A percentile compares a stretch with the other conserved stretches of the same genome.
phyloP scores from a whole-genome alignment of 2,113 vertebrate species.

The Macquaria australasica region DNA sequence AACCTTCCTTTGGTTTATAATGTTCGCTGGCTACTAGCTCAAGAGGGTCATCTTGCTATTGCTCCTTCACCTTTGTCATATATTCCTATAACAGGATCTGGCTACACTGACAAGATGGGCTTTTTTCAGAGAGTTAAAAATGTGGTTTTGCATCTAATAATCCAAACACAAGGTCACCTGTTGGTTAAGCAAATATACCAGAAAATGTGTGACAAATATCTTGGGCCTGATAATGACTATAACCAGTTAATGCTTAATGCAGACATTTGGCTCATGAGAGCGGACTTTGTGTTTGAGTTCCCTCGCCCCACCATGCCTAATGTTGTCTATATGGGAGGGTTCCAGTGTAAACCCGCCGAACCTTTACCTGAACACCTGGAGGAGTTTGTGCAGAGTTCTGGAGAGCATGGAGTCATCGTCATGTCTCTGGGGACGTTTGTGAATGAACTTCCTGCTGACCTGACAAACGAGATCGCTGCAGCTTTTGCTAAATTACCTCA shows the following conservation, averaged over 20 bases:
- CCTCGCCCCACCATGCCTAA: slow-evolving; percentile 85
- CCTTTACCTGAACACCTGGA: slow-evolving; percentile 77
- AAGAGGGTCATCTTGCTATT: slow-evolving; percentile 70
- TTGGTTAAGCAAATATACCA: slow-evolving; percentile 18
- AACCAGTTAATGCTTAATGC: slow-evolving; percentile 70
- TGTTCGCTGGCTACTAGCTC: slow-evolving; percentile 72
- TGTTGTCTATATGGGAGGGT: slow-evolving; percentile 79
- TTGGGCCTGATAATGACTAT: slow-evolving; percentile 69
- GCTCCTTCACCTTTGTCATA: slow-evolving; percentile 81
- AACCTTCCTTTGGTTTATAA: slow-evolving; percentile 81
- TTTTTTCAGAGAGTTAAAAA: slow-evolving; percentile 83
- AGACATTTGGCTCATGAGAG: slow-evolving; percentile 85
- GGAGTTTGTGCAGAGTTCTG: slow-evolving; percentile 80
- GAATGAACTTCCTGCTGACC: slow-evolving; percentile 55
- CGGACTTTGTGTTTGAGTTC: slow-evolving; percentile 84
- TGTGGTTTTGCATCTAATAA: neutral
- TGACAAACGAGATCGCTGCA: slow-evolving; percentile 70
- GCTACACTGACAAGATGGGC: slow-evolving; percentile 75
- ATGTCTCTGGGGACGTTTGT: slow-evolving; percentile 83
- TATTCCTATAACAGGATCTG: slow-evolving; percentile 71
- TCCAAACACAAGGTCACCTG: neutral
- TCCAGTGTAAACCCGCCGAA: slow-evolving; percentile 82
- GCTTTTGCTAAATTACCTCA: slow-evolving; percentile 80
- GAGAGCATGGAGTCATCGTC: slow-evolving; percentile 80
- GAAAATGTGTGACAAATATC: slow-evolving; percentile 67